Evolutionary conservation across 2,113 vertebrate species (phyloP), one percentile per base, ranked within the genome.

Genomic region (Anoura caudifer): DNA sequence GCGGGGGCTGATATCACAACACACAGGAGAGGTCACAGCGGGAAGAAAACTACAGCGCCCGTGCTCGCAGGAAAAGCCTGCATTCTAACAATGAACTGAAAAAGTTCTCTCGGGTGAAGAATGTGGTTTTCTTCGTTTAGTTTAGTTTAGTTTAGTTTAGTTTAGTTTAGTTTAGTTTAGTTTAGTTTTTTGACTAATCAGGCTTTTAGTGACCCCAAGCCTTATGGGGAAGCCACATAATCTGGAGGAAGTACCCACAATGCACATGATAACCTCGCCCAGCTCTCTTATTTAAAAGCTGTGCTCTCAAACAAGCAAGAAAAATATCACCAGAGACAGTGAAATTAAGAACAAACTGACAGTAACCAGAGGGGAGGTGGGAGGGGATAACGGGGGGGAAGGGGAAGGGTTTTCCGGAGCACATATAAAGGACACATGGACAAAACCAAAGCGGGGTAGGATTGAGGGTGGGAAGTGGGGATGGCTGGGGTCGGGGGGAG

Each of bases 271-370:
- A 38, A 33, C 43, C 52, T 54, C 28, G 33, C 3, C 16, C 13
- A 7, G n/a, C n/a, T 0, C 13, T 76, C n/a, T 24, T 14, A 0
- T 3, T 14, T 20, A 65, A 17, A 69, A 38, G 38, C 24, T 26
- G 33, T 16, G 5, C 52, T 41, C 6, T 26, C 24, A 8, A 24
- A 59, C 20, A 59, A 59, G 22, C 56, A 24, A 9, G 22, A 8
- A 59, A 59, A 59, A 59, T 10, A 59, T 9, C 20, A 10, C 56
- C 9, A 24, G 56, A 24, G 22, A 59, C 56, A 10, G 56, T 59
- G 56, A 59, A 24, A 59, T 59, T 59, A 59, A 59, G 56, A 24
- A 59, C 8, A 59, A 59, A 59, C 54, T 56, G 54, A 56, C 22
- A 59, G 56, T 59, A 19, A 59, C 56, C 56, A 24, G 20, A 5